Base-by-base conservation (phyloP, 1,140 invertebrate species). In the Solenopsis fugax region DNA sequence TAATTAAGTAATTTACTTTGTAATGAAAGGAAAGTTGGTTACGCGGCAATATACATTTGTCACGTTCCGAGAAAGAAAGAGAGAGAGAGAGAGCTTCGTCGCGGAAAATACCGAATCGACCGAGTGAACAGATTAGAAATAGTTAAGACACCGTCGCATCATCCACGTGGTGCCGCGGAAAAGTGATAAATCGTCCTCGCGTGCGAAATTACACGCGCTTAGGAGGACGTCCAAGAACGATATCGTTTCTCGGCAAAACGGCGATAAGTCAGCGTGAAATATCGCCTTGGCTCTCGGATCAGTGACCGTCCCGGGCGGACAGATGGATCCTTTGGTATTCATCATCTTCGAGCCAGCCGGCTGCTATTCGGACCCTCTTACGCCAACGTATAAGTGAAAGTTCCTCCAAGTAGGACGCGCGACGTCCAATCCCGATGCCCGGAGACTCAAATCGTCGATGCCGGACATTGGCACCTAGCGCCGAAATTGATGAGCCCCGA, bases 361-460 rank as follows among this genome's bases (percentile, higher is more conserved):
- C 58, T 62, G 87, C 88, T 92, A 92, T 94, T 92, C 93, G 93
- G 91, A 92, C 89, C 65, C 91, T 94, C 93, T 94, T 94, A 94
- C 94, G 94, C 92, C 93, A 94, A 92, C 93, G 84, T 92, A 71
- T 81, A 94, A 95, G 95, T 95, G 95, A 95, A 95, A 95, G 95
- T 95, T 92, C 41, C 41, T 84, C 89, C 92, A 95, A 95, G 94
- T 95, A 95, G 94, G 94, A 94, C 94, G 91, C 91, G 89, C 92
- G 91, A 82, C 45, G 78, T 87, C 90, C 90, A 93, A 93, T 94
- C 92, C 86, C 89, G 90, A 89, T 91, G 89, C 87, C 91, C 93
- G 93, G 93, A 94, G 92, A 89, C 93, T 92, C 91, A 24, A 60
- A 89, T 93, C 92, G 60, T 10, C 56, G 16, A 54, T 73, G 54